Evolutionary conservation across 2,797 vertebrate genomes (phyloP), one percentile per base, ranked within the genome.

Genomic region (Danio jaintianensis): DNA sequence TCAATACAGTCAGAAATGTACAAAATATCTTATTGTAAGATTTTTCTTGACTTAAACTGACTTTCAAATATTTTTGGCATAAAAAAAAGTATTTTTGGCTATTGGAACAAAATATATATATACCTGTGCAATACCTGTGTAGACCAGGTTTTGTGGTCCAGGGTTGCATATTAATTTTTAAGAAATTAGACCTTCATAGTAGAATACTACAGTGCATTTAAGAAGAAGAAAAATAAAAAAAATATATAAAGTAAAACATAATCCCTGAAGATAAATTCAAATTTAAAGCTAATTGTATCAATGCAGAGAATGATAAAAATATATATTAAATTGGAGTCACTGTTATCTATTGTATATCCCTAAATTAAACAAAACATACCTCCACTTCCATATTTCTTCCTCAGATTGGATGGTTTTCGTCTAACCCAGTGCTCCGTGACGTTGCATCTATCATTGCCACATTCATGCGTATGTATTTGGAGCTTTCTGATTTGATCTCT

Each of bases 401-500:
- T 4, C 55, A 59, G 12, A 11, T 38, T 52, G 29, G 4, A 20
- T 47, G 18, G 0, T 20, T 69, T 69, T n/a, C 4, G 36, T 79
- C 6, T n/a, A 8, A 62, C 43, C 45, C 77, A 71, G 18, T 61
- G 4, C 2, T 79, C 47, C 66, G 12, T 47, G 43, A 50, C 5
- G 11, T 48, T 42, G 22, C n/a, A 12, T 69, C 8, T 48, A 15
- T 61, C 43, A 74, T 38, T 38, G 9, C 22, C 29, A 5, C 50
- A 45, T 63, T n/a, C n/a, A 40, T 18, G 9, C 50, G 43, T 61
- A 20, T 58, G 75, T 18, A 53, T 58, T 58, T 78, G 43, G 13
- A 63, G 20, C 48, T 64, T 59, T 73, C 68, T 50, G 59, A 18
- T 78, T 52, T 84, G 15, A 72, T 61, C 16, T 81, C 45, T 56